Percentiles rank a stretch among this genome's conserved stretches.
Conservation (phyloP, 2,113 vertebrate species). For the Takifugu bimaculatus region DNA sequence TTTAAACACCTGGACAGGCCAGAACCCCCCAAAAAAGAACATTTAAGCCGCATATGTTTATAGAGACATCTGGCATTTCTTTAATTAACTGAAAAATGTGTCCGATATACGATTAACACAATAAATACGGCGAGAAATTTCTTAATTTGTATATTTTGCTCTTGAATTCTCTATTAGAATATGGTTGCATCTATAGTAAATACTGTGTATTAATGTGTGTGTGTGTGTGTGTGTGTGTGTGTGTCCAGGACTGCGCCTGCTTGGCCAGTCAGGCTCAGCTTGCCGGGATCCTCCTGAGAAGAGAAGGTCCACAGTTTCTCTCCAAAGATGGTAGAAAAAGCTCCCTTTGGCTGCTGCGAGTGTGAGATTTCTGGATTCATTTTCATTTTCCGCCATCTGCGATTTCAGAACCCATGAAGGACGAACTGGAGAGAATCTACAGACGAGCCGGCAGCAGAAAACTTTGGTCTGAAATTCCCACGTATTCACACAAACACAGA, state of each 20-base stretch:
- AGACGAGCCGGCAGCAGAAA: constrained; percentile 92
- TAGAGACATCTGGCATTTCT: no score
- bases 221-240: constrained; percentile 5
- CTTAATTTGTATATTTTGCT: no score
- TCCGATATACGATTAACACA: no score
- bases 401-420: constrained; percentile 80
- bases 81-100: no score
- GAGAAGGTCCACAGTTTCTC: constrained; percentile 88
- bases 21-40: no score
- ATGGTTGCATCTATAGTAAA: no score
- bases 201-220: neutral
- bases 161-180: no score
- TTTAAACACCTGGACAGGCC: no score
- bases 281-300: constrained; percentile 82
- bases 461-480: constrained; percentile 87
- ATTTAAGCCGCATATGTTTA: no score
- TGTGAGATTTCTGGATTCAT: no score
- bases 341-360: neutral
- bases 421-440: constrained; percentile 93
- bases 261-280: constrained; percentile 89
- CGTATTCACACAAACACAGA: neutral
- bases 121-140: no score
- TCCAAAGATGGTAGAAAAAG: constrained; percentile 82
- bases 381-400: constrained; percentile 20
- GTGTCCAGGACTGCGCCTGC: constrained; percentile 83